Evolutionary conservation across 2,113 vertebrate genomes (phyloP).

Genomic region (Rhinichthys klamathensis): DNA sequence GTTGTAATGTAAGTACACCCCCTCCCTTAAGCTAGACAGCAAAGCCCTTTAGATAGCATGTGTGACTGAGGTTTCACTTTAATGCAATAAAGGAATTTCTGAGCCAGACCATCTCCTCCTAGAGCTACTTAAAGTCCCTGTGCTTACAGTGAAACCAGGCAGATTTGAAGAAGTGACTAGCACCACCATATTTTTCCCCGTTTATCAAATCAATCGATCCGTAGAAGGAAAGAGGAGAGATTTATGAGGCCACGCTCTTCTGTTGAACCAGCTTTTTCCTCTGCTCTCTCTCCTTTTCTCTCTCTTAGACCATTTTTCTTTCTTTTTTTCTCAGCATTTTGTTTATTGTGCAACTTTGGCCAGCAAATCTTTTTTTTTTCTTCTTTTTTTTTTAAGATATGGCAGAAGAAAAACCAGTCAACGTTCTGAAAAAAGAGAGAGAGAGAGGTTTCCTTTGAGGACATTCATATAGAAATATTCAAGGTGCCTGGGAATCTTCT

Average conservation of each 20-base stretch:
- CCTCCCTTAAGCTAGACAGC: constrained; percentile 26
- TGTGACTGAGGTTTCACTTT: constrained; percentile 43
- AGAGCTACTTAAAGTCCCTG: constrained; percentile 32
- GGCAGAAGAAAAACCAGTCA: neutral
- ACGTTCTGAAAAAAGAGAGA: neutral
- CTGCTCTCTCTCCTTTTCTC: neutral
- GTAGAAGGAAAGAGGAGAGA: neutral
- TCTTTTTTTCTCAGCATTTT: neutral
- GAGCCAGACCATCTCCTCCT: constrained; percentile 17
- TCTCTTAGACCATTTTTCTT: neutral
- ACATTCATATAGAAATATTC: neutral
- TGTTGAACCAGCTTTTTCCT: constrained; percentile 17
- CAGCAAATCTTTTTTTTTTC: constrained; percentile 4
- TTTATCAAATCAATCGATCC: constrained; percentile 55
- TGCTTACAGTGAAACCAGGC: constrained; percentile 33
- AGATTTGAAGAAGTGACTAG: constrained; percentile 30
- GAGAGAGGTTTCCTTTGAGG: neutral
- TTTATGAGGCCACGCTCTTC: constrained; percentile 17
- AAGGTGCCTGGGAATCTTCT: constrained; percentile 16
- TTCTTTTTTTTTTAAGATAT: neutral
- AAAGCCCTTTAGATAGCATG: constrained; percentile 34
- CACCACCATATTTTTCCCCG: constrained; percentile 31
- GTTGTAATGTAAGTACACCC: constrained; percentile 32
- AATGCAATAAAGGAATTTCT: constrained; percentile 47
- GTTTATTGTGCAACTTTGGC: neutral